Conservation (phyloP, 2,797 vertebrate genomes). For the Tamandua tetradactyla region DNA sequence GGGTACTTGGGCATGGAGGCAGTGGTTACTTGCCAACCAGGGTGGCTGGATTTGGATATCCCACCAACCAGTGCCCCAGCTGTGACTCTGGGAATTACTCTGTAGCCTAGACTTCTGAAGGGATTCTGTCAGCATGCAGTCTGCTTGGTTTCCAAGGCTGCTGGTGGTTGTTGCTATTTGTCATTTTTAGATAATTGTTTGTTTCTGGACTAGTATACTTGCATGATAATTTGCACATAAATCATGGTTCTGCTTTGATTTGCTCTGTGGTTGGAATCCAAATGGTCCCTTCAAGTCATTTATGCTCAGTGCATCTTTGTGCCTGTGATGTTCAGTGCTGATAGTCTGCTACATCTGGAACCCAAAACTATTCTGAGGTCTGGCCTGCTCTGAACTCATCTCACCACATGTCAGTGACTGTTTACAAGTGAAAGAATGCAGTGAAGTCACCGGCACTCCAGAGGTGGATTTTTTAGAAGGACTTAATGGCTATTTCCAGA, state of each 20-base stretch:
- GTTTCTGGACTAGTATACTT: neutral
- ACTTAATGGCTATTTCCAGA: neutral
- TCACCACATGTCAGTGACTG: neutral
- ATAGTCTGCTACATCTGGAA: neutral
- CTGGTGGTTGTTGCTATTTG: neutral
- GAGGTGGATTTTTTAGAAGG: constrained; percentile 4
- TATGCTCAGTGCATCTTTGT: neutral
- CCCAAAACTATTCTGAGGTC: neutral
- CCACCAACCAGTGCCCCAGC: neutral
- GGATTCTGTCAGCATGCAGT: neutral
- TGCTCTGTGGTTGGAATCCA: neutral
- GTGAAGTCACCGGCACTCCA: neutral
- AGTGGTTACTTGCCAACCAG: neutral
- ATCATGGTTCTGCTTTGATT: neutral
- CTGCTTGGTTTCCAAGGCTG: too few species aligned
- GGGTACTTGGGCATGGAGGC: neutral
- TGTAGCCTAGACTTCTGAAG: neutral
- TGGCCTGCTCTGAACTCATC: neutral
- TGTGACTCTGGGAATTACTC: neutral
- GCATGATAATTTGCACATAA: neutral
- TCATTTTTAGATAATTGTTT: neutral
- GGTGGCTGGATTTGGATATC: neutral
- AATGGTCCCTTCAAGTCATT: neutral
- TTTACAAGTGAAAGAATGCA: neutral
- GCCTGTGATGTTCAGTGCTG: neutral